Evolutionary conservation across 2,113 vertebrate genomes (phyloP).

Genomic region (Cathartes aura): DNA sequence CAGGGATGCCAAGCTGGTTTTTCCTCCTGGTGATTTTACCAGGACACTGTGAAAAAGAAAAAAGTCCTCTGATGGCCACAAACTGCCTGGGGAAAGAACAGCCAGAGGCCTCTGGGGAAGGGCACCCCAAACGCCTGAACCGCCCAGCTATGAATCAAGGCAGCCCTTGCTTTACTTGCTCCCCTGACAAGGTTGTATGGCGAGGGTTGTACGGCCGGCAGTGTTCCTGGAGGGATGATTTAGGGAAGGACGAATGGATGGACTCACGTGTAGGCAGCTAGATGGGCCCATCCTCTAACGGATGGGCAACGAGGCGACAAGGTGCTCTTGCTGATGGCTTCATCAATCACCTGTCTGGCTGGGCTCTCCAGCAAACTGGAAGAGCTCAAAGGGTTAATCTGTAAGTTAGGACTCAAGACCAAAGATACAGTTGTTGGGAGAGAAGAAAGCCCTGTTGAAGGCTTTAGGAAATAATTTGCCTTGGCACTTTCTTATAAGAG

Average conservation of each 20-base stretch:
- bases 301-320: background rate
- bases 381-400: slow-evolving; percentile 27
- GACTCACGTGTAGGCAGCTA: background rate
- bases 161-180: background rate
- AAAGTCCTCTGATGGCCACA: background rate
- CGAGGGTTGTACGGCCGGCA: background rate
- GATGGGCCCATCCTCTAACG: background rate
- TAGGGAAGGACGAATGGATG: background rate
- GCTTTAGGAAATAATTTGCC: slow-evolving; percentile 67
- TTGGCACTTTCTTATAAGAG: slow-evolving; percentile 69
- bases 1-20: background rate
- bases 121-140: background rate
- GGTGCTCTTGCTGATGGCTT: background rate
- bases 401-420: background rate
- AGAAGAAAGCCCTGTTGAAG: background rate
- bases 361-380: background rate
- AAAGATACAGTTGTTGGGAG: background rate
- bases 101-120: background rate
- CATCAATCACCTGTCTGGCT: background rate
- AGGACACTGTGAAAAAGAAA: background rate
- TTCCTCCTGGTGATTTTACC: background rate
- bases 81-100: background rate
- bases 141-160: background rate
- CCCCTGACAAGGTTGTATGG: background rate
- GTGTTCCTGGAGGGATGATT: background rate